phyloP scores from a whole-genome alignment of 53 echinoderm and acorn worm species.

The Hippasteria phrygiana region DNA sequence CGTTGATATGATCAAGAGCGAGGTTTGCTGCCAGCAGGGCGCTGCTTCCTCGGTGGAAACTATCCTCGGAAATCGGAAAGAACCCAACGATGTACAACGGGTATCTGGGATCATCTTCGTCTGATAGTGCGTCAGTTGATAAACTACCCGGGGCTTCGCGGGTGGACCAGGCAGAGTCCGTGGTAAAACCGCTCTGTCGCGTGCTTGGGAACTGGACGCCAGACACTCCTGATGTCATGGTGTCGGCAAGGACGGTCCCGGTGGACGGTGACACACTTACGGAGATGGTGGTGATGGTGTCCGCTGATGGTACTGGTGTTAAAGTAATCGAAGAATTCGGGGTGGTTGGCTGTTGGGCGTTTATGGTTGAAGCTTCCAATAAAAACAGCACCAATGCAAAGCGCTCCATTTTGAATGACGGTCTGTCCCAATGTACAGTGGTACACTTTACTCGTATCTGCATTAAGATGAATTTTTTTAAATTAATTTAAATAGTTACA shows the following conservation, averaged over 20 bases:
- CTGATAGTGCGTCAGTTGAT: slow-evolving; percentile 6
- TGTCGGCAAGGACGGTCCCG: slow-evolving; percentile 13
- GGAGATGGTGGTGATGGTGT: slow-evolving; percentile 17
- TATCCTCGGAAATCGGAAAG: slow-evolving; percentile 64
- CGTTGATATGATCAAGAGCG: slow-evolving; percentile 81
- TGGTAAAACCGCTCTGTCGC: background rate
- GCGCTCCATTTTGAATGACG: slow-evolving; percentile 27
- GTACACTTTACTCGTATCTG: no score
- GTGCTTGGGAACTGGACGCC: slow-evolving; percentile 46
- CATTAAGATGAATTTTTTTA: no score
- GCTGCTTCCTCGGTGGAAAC: slow-evolving; percentile 58
- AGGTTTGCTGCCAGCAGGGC: slow-evolving; percentile 55
- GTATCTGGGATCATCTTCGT: background rate
- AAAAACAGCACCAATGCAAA: background rate
- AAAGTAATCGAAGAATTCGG: background rate
- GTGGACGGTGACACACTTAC: slow-evolving; percentile 24
- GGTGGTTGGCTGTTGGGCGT: slow-evolving; percentile 3
- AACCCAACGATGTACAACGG: slow-evolving; percentile 70
- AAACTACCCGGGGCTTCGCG: background rate
- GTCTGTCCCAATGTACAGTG: no score
- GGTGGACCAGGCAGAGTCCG: background rate
- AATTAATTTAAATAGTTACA: no score
- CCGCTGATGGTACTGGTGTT: slow-evolving; percentile 6
- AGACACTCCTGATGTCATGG: slow-evolving; percentile 28
- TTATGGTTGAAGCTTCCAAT: background rate